A percentile compares a stretch with the other conserved stretches of the same genome.
phyloP scores from a whole-genome alignment of 30 jellyfish, hydroid and myxozoan genomes.

The Chironex yamaguchii region DNA sequence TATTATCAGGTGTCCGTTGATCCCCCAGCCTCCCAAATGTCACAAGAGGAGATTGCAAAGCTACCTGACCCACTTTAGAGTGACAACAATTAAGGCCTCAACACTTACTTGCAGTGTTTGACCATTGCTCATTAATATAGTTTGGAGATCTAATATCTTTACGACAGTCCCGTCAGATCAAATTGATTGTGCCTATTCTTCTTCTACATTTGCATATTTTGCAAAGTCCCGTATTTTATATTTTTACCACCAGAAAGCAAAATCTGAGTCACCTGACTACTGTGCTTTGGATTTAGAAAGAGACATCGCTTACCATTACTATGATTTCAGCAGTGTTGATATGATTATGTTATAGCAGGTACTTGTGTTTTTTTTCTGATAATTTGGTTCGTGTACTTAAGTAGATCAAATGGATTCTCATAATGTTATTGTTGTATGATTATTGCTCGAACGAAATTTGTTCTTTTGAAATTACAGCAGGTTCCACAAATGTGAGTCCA shows the following conservation, averaged over 20 bases:
- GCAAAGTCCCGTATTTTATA: neutral
- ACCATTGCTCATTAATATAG: neutral
- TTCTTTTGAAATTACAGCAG: neutral
- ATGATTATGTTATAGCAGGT: too few relatives aligned
- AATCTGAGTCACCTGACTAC: neutral
- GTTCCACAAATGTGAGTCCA: too few relatives aligned
- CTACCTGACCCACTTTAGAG: neutral
- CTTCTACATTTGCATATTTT: neutral
- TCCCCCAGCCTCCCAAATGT: constrained; percentile 8
- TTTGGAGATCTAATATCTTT: neutral
- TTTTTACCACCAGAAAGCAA: neutral
- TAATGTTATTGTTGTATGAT: neutral
- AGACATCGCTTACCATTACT: too few relatives aligned
- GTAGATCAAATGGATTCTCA: neutral
- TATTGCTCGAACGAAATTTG: neutral
- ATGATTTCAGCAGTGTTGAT: too few relatives aligned
- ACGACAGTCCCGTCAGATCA: neutral
- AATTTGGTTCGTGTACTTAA: neutral
- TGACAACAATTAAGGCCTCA: constrained; percentile 1
- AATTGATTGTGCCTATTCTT: neutral
- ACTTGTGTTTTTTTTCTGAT: neutral
- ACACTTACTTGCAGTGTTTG: neutral
- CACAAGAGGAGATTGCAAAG: constrained; percentile 1
- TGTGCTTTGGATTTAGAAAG: neutral
- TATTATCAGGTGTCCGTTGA: neutral